Percentiles rank a stretch among this genome's conserved stretches.
These are phyloP conservation scores for Lichenostomus cassidix DNA, from an alignment of 2,113 vertebrate species.

Conservation along the genomic window DNA sequence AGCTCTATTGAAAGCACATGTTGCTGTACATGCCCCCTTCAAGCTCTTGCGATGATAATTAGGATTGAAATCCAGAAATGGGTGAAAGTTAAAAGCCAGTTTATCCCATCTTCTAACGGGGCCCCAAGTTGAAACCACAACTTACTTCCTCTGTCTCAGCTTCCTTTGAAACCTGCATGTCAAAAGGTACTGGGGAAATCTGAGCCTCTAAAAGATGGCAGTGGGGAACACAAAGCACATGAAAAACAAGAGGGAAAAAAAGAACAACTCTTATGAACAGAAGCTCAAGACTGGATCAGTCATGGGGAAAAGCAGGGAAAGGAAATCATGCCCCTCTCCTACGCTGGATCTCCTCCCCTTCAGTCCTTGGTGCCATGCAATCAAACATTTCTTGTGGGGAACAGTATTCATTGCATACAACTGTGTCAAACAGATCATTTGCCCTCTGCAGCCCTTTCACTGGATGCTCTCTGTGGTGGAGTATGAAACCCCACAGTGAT, in stretches of 20 bases:
- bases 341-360: background rate
- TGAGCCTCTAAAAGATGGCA: background rate
- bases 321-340: background rate
- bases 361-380: background rate
- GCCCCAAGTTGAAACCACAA: background rate
- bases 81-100: background rate
- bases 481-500: background rate
- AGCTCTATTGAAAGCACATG: conserved; percentile 18
- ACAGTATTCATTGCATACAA: fast-evolving
- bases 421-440: background rate
- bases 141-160: background rate
- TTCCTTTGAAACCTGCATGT: background rate
- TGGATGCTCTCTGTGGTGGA: background rate
- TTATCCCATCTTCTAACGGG: background rate
- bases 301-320: background rate
- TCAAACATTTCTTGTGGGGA: fast-evolving
- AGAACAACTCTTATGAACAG: background rate
- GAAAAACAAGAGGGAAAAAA: background rate
- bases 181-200: background rate
- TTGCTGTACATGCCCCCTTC: background rate
- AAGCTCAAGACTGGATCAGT: background rate
- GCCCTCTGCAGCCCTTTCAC: background rate
- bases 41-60: background rate
- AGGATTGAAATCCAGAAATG: background rate
- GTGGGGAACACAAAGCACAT: background rate